Percentiles rank a stretch among this genome's conserved stretches.
Conservation (phyloP, 1,140 invertebrate genomes). For the Phymastichus coffea region DNA sequence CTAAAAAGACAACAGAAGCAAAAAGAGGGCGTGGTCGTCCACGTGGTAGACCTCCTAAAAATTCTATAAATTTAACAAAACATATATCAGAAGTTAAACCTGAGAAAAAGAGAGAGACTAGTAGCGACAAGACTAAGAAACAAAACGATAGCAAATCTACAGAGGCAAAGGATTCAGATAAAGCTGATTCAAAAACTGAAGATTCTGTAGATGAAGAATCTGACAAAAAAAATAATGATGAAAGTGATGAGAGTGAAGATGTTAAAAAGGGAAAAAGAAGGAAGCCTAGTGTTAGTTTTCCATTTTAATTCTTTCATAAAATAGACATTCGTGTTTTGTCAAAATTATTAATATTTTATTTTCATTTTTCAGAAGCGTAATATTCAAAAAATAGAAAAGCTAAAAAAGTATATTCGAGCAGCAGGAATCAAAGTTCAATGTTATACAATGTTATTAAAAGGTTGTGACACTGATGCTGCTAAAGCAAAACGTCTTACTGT, state of each 20-base stretch:
- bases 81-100: not conserved
- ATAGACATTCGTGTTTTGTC: not conserved
- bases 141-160: slow-evolving; percentile 2
- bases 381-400: slow-evolving; percentile 33
- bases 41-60: slow-evolving; percentile 26
- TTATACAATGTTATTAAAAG: slow-evolving; percentile 41
- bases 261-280: slow-evolving; percentile 27
- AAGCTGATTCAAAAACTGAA: slow-evolving; percentile 21
- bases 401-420: slow-evolving; percentile 43
- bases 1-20: slow-evolving; percentile 1
- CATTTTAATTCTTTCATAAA: not conserved
- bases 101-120: slow-evolving; percentile 17
- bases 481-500: slow-evolving; percentile 38
- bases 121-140: slow-evolving; percentile 11
- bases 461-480: slow-evolving; percentile 39
- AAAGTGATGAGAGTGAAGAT: slow-evolving; percentile 26
- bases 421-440: slow-evolving; percentile 43
- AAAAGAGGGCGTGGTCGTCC: slow-evolving; percentile 33
- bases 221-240: slow-evolving; percentile 11
- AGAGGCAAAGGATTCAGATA: slow-evolving; percentile 28
- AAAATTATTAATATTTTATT: slow-evolving; percentile 4
- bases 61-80: slow-evolving; percentile 23
- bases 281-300: slow-evolving; percentile 24
- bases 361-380: slow-evolving; percentile 27
- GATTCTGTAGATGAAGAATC: slow-evolving; percentile 19